Evolutionary conservation across 2,113 vertebrate genomes (phyloP).

Genomic region (Larimichthys crocea): DNA sequence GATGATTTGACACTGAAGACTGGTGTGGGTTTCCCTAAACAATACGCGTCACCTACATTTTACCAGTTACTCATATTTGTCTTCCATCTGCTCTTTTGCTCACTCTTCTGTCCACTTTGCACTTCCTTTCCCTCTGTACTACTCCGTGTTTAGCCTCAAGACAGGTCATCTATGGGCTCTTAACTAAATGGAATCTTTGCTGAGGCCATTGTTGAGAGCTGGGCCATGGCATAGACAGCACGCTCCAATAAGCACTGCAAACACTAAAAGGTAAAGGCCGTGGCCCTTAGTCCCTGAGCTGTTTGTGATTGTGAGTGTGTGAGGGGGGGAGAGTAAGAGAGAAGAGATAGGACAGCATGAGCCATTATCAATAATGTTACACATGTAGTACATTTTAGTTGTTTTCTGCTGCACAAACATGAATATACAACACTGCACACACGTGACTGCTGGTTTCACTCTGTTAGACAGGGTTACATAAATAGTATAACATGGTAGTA

Average conservation of each 20-base stretch:
- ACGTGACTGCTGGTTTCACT: background rate
- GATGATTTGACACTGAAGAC: background rate
- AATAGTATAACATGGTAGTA: background rate
- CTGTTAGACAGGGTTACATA: slow-evolving; percentile 13
- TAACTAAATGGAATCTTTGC: slow-evolving; percentile 81
- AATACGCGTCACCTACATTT: background rate
- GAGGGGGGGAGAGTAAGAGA: background rate
- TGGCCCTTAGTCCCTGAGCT: slow-evolving; percentile 40
- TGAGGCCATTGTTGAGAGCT: slow-evolving; percentile 78
- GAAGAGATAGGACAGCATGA: background rate
- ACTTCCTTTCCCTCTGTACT: slow-evolving; percentile 40
- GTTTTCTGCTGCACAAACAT: slow-evolving; percentile 2
- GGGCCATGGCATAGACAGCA: slow-evolving; percentile 70
- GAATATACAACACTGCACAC: background rate
- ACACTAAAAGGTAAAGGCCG: slow-evolving; percentile 77
- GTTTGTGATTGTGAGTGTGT: slow-evolving; percentile 42
- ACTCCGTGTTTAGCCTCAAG: slow-evolving; percentile 69
- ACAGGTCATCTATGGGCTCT: slow-evolving; percentile 75
- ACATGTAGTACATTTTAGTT: background rate
- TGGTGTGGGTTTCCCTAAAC: slow-evolving; percentile 3
- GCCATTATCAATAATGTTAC: slow-evolving; percentile 27
- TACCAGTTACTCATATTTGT: background rate
- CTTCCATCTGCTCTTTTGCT: slow-evolving; percentile 18
- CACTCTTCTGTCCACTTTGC: slow-evolving; percentile 23
- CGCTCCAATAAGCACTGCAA: slow-evolving; percentile 79